A percentile compares a stretch with the other conserved stretches of the same genome.
Evolutionary conservation across 1,140 invertebrate species (phyloP).

Genomic region (Oscheius sp.): DNA sequence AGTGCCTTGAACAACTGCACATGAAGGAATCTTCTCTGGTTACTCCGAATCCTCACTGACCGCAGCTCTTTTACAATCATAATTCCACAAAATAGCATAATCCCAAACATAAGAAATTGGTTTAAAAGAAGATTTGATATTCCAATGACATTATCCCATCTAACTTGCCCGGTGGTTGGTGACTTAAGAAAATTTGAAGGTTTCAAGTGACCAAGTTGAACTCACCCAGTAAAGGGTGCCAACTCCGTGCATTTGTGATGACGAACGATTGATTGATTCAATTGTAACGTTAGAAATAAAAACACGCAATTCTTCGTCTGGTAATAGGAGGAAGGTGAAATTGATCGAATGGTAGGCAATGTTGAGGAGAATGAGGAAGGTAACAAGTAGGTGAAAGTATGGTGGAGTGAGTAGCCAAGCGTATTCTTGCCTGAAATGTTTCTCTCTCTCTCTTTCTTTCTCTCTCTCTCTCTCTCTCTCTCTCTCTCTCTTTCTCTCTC

Average conservation of each 20-base stretch:
- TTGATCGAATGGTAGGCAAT: not conserved
- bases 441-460: no score
- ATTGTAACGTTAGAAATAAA: not conserved
- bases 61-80: not conserved
- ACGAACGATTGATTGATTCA: not conserved
- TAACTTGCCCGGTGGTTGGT: not conserved
- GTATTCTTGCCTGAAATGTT: no score
- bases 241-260: not conserved
- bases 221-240: not conserved
- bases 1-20: not conserved
- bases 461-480: no score
- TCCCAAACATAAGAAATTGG: not conserved
- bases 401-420: no score
- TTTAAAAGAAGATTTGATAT: not conserved
- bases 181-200: not conserved
- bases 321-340: not conserved
- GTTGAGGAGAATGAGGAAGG: no score
- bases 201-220: not conserved
- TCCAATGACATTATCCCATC: not conserved
- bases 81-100: not conserved
- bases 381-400: no score
- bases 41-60: not conserved
- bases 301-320: not conserved
- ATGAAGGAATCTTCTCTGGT: not conserved
- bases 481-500: no score